A percentile compares a stretch with the other conserved stretches of the same genome.
Evolutionary conservation across 2,888 invertebrate species (phyloP).

Genomic region (Patella depressa): DNA sequence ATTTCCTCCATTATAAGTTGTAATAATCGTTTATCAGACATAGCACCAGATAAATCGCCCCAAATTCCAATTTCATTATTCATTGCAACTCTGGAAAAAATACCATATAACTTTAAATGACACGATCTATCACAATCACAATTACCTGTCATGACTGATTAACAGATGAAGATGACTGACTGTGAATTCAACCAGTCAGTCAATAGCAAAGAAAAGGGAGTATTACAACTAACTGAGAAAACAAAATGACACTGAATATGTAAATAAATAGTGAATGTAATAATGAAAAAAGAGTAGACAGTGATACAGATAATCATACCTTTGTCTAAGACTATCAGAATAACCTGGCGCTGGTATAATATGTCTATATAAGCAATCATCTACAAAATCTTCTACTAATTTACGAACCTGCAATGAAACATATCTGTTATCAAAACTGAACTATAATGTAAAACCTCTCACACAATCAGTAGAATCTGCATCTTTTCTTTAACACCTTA

Average conservation of each 20-base stretch:
- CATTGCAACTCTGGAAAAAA: neutral
- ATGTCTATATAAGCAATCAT: slow-evolving; percentile 54
- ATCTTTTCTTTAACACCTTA: no score
- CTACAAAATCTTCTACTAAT: slow-evolving; percentile 60
- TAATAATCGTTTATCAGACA: neutral
- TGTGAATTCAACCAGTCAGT: no score
- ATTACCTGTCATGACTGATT: neutral
- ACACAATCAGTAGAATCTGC: no score
- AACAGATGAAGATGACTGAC: neutral
- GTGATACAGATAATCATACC: neutral
- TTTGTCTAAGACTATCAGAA: neutral
- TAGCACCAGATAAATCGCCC: neutral
- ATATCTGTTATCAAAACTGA: neutral
- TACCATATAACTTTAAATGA: no score
- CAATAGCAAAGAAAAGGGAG: no score
- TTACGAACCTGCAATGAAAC: slow-evolving; percentile 38
- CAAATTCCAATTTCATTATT: slow-evolving; percentile 5
- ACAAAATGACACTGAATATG: no score
- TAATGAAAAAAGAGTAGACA: no score
- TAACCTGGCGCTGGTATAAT: slow-evolving; percentile 35
- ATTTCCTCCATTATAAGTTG: neutral
- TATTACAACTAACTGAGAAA: no score
- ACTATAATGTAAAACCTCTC: no score
- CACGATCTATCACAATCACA: neutral
- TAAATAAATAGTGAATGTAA: no score